Percentiles rank a stretch among this genome's conserved stretches.
phyloP scores from a whole-genome alignment of 2,888 invertebrate species.

The Kuschelorhynchus macadamiae region DNA sequence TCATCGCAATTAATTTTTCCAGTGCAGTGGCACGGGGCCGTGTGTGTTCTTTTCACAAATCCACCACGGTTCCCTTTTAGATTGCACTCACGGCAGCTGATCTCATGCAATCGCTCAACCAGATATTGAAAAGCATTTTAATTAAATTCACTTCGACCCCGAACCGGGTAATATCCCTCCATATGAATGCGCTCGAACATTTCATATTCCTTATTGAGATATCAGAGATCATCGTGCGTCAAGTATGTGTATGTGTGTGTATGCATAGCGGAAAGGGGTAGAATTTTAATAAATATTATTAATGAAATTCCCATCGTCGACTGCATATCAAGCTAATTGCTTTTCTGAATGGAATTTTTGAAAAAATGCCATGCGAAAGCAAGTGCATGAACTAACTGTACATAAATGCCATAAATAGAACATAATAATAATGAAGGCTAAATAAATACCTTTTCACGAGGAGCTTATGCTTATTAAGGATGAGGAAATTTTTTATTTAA shows the following conservation, averaged over 20 bases:
- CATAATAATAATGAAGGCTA: too few species aligned
- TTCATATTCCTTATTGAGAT: slow-evolving; percentile 28
- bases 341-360: too few species aligned
- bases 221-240: slow-evolving; percentile 17
- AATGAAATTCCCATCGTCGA: too few species aligned
- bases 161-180: slow-evolving; percentile 28
- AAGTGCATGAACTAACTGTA: too few species aligned
- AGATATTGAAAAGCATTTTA: slow-evolving; percentile 43
- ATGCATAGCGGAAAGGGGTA: not conserved
- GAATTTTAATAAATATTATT: too few species aligned
- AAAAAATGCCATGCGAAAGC: too few species aligned
- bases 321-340: too few species aligned
- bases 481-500: too few species aligned
- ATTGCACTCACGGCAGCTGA: slow-evolving; percentile 31
- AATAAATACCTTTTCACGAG: too few species aligned
- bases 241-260: not conserved
- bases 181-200: slow-evolving; percentile 27
- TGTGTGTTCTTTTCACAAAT: slow-evolving; percentile 25
- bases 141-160: slow-evolving; percentile 34
- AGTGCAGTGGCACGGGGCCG: slow-evolving; percentile 21
- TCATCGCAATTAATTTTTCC: slow-evolving; percentile 26
- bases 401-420: too few species aligned
- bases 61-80: slow-evolving; percentile 17
- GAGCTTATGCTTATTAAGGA: too few species aligned
- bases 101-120: slow-evolving; percentile 34